Evolutionary conservation across 2,888 invertebrate genomes (phyloP), one percentile per base, ranked within the genome.

Genomic region (Merodon equestris): DNA sequence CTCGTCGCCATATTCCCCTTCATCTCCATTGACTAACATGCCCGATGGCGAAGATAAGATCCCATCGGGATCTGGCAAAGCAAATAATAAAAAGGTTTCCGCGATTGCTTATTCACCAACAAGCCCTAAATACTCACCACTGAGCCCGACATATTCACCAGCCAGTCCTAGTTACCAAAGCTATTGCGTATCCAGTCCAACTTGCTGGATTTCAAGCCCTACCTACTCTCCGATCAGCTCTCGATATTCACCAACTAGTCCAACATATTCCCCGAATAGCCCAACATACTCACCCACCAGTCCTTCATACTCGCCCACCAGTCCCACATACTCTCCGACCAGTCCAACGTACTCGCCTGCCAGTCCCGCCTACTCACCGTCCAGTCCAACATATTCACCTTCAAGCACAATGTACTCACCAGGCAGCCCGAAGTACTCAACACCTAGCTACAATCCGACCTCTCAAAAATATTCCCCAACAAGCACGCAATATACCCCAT

Each of bases 321-420:
- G 93, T 56, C 92, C 93, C 0, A 94, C 92, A 83, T 93, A 93
- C 86, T 93, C 94, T 4, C 94, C 93, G 0, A 92, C 92, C 0
- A 93, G 93, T 2, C 94, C 93, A 0, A 92, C 91, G 83, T 94
- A 94, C 84, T 94, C 94, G 0, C 94, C 96, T 0, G 92, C 94
- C 0, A 93, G 86, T 95, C 95, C 0, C 92, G 92, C 50, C 47
- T 93, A 93, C 89, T 94, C 94, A 0, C 93, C 94, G 0, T 92
- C 92, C 0, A 93, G 93, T 1, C 94, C 93, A 0, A 92, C 91
- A 83, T 93, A 93, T 84, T 92, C 93, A 0, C 93, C 94, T 0
- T 42, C 93, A 0, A 93, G 93, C 2, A 94, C 94, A 0, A 92
- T 91, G 9, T 93, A 93, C 84, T 94, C 83, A 7, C 94, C 94